Evolutionary conservation across 92 coral and sea anemone genomes (phyloP).

Genomic region (Pocillopora grandis): DNA sequence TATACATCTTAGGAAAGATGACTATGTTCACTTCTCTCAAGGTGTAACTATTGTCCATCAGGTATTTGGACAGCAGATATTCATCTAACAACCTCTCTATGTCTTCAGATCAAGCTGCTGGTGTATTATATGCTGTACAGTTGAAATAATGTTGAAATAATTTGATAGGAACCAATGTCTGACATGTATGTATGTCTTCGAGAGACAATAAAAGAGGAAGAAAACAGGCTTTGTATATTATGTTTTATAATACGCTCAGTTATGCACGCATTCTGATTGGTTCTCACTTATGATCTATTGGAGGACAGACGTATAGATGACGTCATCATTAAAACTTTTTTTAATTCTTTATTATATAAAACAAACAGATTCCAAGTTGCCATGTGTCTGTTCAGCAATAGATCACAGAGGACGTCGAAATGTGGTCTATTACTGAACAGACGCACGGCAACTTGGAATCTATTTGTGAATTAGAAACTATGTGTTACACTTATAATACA

Average conservation of each 20-base stretch:
- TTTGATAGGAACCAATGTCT: constrained; percentile 4
- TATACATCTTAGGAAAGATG: neutral
- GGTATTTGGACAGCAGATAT: neutral
- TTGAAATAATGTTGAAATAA: constrained; percentile 23
- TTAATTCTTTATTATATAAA: too few relatives aligned
- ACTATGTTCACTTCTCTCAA: neutral
- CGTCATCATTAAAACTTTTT: too few relatives aligned
- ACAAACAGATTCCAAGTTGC: too few relatives aligned
- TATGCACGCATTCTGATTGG: neutral
- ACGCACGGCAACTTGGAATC: too few relatives aligned
- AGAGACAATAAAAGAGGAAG: constrained; percentile 32
- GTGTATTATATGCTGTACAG: constrained; percentile 49
- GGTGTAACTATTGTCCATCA: neutral
- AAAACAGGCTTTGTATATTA: neutral
- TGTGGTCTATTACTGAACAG: too few relatives aligned
- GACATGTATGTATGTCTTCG: constrained; percentile 3
- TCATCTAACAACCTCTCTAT: neutral
- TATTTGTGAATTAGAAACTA: too few relatives aligned
- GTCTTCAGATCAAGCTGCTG: constrained; percentile 19
- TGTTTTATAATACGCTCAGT: neutral
- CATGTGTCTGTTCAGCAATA: too few relatives aligned
- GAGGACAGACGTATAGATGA: too few relatives aligned
- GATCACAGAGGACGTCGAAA: too few relatives aligned
- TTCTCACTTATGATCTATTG: too few relatives aligned
- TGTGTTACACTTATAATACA: too few relatives aligned